Conservation (phyloP, 1,140 invertebrate genomes). For the Conus ventricosus region DNA sequence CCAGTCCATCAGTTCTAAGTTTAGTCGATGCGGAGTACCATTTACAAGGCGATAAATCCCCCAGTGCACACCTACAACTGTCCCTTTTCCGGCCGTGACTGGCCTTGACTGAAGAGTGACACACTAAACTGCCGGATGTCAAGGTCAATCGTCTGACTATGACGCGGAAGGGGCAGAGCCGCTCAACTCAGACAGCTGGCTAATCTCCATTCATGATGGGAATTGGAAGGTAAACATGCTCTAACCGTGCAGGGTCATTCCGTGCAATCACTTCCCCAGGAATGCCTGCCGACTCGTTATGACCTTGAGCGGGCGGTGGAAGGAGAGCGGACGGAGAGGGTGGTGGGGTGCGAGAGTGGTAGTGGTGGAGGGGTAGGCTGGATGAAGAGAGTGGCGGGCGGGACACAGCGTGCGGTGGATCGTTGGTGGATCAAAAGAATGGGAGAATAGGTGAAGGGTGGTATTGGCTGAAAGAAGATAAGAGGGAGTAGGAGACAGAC, state of each 20-base stretch:
- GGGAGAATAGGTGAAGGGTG: neutral
- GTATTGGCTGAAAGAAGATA: neutral
- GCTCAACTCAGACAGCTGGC: slow-evolving; percentile 12
- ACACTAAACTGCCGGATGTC: neutral
- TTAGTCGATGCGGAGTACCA: no score
- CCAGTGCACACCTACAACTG: no score
- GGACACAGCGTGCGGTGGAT: neutral
- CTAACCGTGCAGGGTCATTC: slow-evolving; percentile 29
- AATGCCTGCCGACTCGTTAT: neutral
- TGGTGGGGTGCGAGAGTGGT: neutral
- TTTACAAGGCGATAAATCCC: no score
- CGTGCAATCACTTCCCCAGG: slow-evolving; percentile 15
- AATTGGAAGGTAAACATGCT: slow-evolving; percentile 38
- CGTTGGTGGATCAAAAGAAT: neutral
- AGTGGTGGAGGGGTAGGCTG: neutral
- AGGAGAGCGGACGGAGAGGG: neutral
- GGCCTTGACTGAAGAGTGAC: no score
- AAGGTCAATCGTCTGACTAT: slow-evolving; percentile 5
- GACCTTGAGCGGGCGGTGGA: slow-evolving; percentile 8
- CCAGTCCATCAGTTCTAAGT: no score
- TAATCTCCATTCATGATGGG: slow-evolving; percentile 32
- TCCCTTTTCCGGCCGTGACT: no score
- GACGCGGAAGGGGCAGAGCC: neutral
- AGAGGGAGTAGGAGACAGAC: neutral
- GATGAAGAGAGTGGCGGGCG: neutral